These are phyloP conservation scores for Trachelus tabidus DNA, from an alignment of 2,888 invertebrate genomes.

Conservation along the genomic window DNA sequence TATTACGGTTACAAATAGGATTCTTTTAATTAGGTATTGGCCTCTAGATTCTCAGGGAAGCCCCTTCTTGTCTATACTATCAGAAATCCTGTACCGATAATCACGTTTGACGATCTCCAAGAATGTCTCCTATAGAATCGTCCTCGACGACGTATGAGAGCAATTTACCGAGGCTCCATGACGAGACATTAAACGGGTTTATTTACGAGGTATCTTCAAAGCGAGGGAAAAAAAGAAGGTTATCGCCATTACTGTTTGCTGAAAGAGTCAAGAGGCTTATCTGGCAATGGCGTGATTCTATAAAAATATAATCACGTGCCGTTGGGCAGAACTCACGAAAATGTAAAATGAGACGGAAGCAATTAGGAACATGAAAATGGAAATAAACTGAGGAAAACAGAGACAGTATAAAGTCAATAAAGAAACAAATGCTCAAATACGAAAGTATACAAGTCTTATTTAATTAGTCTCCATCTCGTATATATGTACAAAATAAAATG, in stretches of 20 bases:
- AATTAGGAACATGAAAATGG: too few relatives aligned
- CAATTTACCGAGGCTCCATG: background rate
- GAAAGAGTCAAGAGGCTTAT: background rate
- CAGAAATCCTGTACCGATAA: background rate
- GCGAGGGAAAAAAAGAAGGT: constrained; percentile 4
- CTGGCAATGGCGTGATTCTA: background rate
- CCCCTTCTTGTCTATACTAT: background rate
- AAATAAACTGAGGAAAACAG: background rate
- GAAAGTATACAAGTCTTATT: constrained; percentile 55
- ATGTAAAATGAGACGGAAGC: background rate
- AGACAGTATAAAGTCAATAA: background rate
- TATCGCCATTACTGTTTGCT: background rate
- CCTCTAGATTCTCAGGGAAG: background rate
- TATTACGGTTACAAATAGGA: background rate
- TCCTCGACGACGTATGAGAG: background rate
- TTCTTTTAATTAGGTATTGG: background rate
- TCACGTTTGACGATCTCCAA: background rate
- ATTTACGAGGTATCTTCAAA: background rate
- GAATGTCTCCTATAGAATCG: background rate
- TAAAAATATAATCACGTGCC: background rate
- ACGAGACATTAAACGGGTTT: background rate
- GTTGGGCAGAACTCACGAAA: background rate
- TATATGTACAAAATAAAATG: constrained; percentile 35
- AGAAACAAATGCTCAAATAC: constrained; percentile 24
- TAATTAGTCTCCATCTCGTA: constrained; percentile 41